Percentiles rank a stretch among this genome's conserved stretches.
Conservation (phyloP, 2,797 vertebrate species). For the Cirrhinus molitorella region DNA sequence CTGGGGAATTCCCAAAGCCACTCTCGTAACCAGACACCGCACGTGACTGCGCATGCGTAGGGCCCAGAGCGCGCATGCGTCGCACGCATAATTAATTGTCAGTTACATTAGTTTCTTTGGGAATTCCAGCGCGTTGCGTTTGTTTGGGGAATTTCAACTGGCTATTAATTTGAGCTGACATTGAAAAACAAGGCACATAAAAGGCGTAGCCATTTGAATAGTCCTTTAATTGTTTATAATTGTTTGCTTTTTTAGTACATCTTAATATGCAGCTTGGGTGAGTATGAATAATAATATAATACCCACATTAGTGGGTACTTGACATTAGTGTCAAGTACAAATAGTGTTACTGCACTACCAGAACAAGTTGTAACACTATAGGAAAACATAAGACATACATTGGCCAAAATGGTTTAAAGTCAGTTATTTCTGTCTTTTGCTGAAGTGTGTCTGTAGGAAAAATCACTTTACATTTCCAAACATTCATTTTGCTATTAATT, state of each 20-base stretch:
- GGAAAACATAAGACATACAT: background rate
- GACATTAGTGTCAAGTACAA: background rate
- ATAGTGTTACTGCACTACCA: background rate
- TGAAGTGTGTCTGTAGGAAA: no score
- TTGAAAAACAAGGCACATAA: background rate
- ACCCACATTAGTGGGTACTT: no score
- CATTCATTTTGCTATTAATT: no score
- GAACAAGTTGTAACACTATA: background rate
- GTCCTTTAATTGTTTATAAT: background rate
- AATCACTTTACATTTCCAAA: no score
- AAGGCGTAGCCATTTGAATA: background rate
- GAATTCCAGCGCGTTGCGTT: background rate
- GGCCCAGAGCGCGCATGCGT: conserved; percentile 1
- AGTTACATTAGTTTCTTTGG: background rate
- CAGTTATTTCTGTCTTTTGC: no score
- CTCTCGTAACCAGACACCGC: conserved; percentile 45
- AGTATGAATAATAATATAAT: background rate
- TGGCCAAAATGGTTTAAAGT: no score
- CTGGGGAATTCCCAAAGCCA: conserved; percentile 70
- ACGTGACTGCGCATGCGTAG: conserved; percentile 47
- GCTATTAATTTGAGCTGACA: background rate
- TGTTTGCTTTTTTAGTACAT: background rate
- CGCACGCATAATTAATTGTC: background rate
- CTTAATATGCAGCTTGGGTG: background rate
- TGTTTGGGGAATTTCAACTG: background rate